A percentile compares a stretch with the other conserved stretches of the same genome.
Conservation (phyloP, 2,797 vertebrate species). For the Xiphophorus birchmanni region DNA sequence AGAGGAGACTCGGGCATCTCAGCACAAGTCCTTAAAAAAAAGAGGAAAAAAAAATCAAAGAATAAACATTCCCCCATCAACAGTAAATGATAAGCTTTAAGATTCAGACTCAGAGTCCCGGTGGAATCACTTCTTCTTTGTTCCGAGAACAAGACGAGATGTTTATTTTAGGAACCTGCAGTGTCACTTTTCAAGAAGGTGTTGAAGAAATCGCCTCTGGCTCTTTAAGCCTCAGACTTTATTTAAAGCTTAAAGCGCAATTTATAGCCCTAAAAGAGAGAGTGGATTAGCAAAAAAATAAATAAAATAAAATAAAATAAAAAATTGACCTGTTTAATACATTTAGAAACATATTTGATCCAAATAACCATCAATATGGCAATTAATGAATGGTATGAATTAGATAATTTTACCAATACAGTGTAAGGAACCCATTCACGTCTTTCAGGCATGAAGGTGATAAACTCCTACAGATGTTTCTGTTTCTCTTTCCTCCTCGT, state of each 20-base stretch:
- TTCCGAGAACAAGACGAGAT: conserved; percentile 2
- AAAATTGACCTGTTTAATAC: not conserved
- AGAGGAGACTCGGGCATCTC: conserved; percentile 74
- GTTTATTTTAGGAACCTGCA: conserved; percentile 8
- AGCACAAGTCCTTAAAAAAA: conserved; percentile 32
- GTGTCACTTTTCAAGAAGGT: not conserved
- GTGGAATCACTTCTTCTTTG: conserved; percentile 5
- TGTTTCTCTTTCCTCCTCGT: not conserved
- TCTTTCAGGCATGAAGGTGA: not conserved
- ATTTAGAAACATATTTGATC: not conserved
- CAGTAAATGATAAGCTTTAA: conserved; percentile 25
- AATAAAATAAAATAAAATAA: not conserved
- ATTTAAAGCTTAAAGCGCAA: not conserved
- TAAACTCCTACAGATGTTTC: too few species aligned
- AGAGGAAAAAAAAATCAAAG: not conserved
- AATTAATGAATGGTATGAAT: not conserved
- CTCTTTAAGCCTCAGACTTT: not conserved
- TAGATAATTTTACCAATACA: not conserved
- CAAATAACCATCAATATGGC: not conserved
- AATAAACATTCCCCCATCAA: conserved; percentile 9
- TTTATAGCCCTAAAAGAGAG: not conserved
- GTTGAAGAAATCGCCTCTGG: not conserved
- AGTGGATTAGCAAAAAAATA: not conserved
- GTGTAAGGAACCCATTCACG: not conserved
- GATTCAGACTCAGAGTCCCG: conserved; percentile 1